These are phyloP conservation scores for Australoheros scitulus DNA, from an alignment of 2,113 vertebrate species.

Conservation along the genomic window DNA sequence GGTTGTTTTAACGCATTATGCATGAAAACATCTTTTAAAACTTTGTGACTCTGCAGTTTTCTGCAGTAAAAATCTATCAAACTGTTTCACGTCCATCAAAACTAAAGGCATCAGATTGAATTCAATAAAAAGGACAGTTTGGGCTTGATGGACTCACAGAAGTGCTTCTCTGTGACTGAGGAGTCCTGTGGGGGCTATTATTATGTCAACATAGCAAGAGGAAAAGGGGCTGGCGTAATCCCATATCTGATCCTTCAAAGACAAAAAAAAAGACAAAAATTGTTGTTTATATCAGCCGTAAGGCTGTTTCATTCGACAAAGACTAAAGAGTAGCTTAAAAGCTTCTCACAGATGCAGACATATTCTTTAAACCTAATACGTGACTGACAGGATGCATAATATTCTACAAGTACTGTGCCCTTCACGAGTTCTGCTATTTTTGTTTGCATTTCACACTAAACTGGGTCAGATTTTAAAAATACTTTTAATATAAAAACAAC, in stretches of 20 bases:
- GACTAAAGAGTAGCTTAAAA: neutral
- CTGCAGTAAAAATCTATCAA: neutral
- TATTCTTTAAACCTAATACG: neutral
- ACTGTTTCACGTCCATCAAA: neutral
- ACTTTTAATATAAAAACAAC: neutral
- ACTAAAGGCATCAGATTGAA: neutral
- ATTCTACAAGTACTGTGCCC: neutral
- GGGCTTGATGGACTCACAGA: neutral
- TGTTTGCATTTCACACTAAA: neutral
- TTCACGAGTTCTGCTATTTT: neutral
- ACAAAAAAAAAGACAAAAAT: neutral
- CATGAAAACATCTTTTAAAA: neutral
- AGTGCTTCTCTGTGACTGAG: neutral
- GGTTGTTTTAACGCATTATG: neutral
- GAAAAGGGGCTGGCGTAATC: neutral
- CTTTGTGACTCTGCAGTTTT: neutral
- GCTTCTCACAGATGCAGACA: neutral
- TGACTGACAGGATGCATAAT: neutral
- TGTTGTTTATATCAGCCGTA: neutral
- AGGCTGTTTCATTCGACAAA: neutral
- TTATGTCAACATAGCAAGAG: neutral
- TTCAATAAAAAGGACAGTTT: neutral
- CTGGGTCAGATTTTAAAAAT: neutral
- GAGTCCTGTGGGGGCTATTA: neutral
- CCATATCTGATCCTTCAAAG: neutral